A percentile compares a stretch with the other conserved stretches of the same genome.
Evolutionary conservation across 2,797 vertebrate genomes (phyloP).

Genomic region (Epinephelus malabaricus): DNA sequence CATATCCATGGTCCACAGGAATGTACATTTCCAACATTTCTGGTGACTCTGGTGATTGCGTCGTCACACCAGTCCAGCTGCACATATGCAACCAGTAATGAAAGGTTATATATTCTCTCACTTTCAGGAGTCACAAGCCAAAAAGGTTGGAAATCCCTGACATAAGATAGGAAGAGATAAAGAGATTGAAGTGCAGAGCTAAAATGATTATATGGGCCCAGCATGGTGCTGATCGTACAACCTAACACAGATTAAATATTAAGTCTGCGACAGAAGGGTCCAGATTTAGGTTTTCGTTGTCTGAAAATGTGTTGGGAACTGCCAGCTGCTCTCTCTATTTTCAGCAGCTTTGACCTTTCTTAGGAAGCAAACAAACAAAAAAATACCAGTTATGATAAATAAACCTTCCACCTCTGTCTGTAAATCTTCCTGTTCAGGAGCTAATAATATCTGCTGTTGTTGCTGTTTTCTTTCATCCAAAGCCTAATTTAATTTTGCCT

Average conservation of each 20-base stretch:
- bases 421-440: background rate
- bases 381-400: background rate
- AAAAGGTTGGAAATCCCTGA: background rate
- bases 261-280: too few species aligned
- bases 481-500: constrained; percentile 16
- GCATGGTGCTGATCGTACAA: background rate
- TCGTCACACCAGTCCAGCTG: too few species aligned
- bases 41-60: too few species aligned
- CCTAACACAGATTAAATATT: background rate
- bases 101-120: too few species aligned
- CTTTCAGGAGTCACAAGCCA: background rate
- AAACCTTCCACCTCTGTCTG: background rate
- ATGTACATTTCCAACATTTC: too few species aligned
- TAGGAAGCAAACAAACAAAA: background rate
- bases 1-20: too few species aligned
- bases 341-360: background rate
- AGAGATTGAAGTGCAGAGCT: background rate
- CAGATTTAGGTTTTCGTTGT: background rate
- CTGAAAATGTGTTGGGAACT: constrained; percentile 4
- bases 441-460: constrained; percentile 2
- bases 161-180: background rate
- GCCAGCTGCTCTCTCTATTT: background rate
- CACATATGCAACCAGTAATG: background rate
- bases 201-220: background rate
- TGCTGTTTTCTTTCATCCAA: constrained; percentile 20